Evolutionary conservation across 2,797 vertebrate species (phyloP).

Genomic region (Typhlichthys subterraneus): DNA sequence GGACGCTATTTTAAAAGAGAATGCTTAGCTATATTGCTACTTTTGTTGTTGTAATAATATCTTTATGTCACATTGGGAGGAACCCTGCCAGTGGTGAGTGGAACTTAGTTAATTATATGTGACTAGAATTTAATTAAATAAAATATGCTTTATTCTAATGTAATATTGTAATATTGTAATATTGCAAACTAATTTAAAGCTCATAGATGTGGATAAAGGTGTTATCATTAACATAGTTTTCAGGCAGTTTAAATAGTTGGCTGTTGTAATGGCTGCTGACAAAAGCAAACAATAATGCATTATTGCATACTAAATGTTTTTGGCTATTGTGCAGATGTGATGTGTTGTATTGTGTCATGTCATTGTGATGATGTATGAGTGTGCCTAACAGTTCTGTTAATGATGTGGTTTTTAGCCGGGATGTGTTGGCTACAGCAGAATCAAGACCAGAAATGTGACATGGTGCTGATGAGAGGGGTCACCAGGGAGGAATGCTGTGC

Average conservation of each 20-base stretch:
- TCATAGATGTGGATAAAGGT: too few relatives aligned
- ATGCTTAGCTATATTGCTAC: constrained; percentile 66
- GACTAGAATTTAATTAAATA: too few relatives aligned
- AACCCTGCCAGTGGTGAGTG: constrained; percentile 76
- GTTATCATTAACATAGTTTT: too few relatives aligned
- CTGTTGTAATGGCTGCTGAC: too few relatives aligned
- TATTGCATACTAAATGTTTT: too few relatives aligned
- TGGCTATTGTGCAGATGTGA: background rate
- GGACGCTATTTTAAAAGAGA: constrained; percentile 19
- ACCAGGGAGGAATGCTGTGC: constrained; percentile 91
- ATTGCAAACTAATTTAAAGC: too few relatives aligned
- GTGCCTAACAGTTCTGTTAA: background rate
- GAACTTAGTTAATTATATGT: background rate
- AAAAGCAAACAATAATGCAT: too few relatives aligned
- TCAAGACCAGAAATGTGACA: constrained; percentile 87
- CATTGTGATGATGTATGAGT: background rate
- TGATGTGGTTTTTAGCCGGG: constrained; percentile 77
- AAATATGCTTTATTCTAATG: too few relatives aligned
- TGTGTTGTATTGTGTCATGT: background rate
- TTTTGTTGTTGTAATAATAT: constrained; percentile 59
- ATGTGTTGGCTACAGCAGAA: constrained; percentile 96
- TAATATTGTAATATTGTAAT: too few relatives aligned
- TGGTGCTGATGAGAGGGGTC: constrained; percentile 90
- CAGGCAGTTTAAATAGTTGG: too few relatives aligned
- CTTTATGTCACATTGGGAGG: constrained; percentile 68